These are phyloP conservation scores for Epizoanthus fatuus DNA, from an alignment of 92 coral and sea anemone genomes.

Conservation along the genomic window DNA sequence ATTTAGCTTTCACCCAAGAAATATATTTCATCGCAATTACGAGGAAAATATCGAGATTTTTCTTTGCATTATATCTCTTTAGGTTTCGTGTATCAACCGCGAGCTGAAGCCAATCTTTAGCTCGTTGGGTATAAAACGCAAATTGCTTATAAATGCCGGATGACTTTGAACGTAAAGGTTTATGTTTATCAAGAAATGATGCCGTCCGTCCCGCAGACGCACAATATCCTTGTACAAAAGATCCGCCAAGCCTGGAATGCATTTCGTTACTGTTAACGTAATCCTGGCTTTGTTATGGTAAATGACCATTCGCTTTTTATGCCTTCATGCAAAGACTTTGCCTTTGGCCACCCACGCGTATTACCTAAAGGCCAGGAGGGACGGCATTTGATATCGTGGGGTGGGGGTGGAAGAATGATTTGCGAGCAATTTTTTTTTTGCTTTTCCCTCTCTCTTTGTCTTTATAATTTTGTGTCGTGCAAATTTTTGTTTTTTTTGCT, in stretches of 20 bases:
- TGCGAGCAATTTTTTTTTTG: no score
- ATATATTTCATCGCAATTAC: neutral
- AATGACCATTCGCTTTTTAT: neutral
- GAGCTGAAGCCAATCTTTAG: neutral
- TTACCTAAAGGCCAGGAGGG: no score
- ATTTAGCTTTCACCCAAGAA: neutral
- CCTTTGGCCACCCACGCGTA: constrained; percentile 28
- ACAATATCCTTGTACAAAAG: constrained; percentile 23
- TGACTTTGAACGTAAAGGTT: neutral
- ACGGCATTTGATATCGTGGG: no score
- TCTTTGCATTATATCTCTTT: no score
- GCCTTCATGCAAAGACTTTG: neutral
- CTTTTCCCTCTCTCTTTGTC: no score
- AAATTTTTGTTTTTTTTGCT: no score
- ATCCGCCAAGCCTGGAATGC: constrained; percentile 12
- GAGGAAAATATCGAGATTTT: no score
- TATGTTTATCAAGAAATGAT: neutral
- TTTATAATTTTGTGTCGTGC: no score
- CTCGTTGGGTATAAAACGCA: neutral
- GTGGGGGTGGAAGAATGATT: no score
- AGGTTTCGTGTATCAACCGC: no score
- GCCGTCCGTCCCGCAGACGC: constrained; percentile 2
- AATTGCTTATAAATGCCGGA: neutral
- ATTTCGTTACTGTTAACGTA: neutral
- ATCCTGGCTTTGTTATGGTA: constrained; percentile 26